A percentile compares a stretch with the other conserved stretches of the same genome.
These are phyloP conservation scores for Centruroides sculpturatus DNA, from an alignment of 1,140 invertebrate genomes.

Conservation along the genomic window DNA sequence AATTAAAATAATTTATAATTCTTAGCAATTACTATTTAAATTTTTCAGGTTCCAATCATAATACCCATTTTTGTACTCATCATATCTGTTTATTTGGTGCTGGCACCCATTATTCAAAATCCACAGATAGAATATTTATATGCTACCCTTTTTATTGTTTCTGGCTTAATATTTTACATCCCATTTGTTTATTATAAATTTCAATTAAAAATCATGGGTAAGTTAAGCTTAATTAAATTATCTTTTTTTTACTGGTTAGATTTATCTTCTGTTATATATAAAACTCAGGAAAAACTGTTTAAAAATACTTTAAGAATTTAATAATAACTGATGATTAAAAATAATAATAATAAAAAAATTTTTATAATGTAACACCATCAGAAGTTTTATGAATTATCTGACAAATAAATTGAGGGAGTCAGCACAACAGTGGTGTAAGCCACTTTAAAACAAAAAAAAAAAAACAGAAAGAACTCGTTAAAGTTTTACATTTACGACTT, in stretches of 20 bases:
- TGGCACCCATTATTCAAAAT: conserved; percentile 28
- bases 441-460: too few relatives aligned
- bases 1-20: background rate
- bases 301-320: too few relatives aligned
- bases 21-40: background rate
- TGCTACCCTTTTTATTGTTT: conserved; percentile 28
- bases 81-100: conserved; percentile 28
- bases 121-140: conserved; percentile 31
- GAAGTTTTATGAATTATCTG: background rate
- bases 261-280: background rate
- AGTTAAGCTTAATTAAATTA: conserved; percentile 4
- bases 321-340: too few relatives aligned
- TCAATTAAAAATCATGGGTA: conserved; percentile 23
- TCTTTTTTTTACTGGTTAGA: background rate
- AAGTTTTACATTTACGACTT: too few relatives aligned
- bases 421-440: too few relatives aligned
- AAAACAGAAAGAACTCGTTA: too few relatives aligned
- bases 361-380: too few relatives aligned
- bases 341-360: background rate
- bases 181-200: conserved; percentile 31
- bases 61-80: conserved; percentile 28
- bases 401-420: too few relatives aligned
- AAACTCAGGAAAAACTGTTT: too few relatives aligned
- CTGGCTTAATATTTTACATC: conserved; percentile 30
- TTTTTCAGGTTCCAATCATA: conserved; percentile 26